A percentile compares a stretch with the other conserved stretches of the same genome.
These are phyloP conservation scores for Rhorus exstirpatorius DNA, from an alignment of 2,888 invertebrate species.

Conservation along the genomic window DNA sequence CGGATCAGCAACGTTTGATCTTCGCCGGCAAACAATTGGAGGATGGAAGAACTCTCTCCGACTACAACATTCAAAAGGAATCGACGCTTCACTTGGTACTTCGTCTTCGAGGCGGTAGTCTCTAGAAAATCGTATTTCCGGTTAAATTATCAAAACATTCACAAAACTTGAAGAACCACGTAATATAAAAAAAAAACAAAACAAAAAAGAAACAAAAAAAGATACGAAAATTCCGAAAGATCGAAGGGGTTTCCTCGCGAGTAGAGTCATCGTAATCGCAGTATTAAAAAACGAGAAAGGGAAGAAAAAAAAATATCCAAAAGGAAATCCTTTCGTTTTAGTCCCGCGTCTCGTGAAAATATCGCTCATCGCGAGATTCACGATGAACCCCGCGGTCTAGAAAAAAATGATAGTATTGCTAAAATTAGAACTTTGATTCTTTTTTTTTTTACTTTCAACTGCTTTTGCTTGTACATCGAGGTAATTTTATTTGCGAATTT, in stretches of 20 bases:
- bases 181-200: slow-evolving; percentile 22
- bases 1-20: no score
- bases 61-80: no score
- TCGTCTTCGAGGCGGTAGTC: slow-evolving; percentile 87
- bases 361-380: slow-evolving; percentile 34
- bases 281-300: no score
- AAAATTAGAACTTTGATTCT: slow-evolving; percentile 53
- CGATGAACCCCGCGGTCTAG: slow-evolving; percentile 54
- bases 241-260: slow-evolving; percentile 67
- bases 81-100: no score
- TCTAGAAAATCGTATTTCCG: slow-evolving; percentile 84
- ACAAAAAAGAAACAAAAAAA: no score
- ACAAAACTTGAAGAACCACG: slow-evolving; percentile 16
- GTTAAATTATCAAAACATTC: slow-evolving; percentile 8
- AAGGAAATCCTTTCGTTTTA: slow-evolving; percentile 69
- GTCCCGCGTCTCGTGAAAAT: slow-evolving; percentile 68
- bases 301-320: slow-evolving; percentile 68
- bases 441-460: slow-evolving; percentile 57
- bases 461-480: slow-evolving; percentile 49
- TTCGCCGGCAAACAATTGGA: slow-evolving; percentile 71
- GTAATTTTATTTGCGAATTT: slow-evolving; percentile 49
- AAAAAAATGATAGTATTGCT: slow-evolving; percentile 64
- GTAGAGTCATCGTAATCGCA: slow-evolving; percentile 30
- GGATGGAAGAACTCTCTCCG: slow-evolving; percentile 61
- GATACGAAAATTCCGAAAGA: slow-evolving; percentile 53